Conservation (phyloP, 92 coral and sea anemone species). For the Parazoanthus atlanticus region DNA sequence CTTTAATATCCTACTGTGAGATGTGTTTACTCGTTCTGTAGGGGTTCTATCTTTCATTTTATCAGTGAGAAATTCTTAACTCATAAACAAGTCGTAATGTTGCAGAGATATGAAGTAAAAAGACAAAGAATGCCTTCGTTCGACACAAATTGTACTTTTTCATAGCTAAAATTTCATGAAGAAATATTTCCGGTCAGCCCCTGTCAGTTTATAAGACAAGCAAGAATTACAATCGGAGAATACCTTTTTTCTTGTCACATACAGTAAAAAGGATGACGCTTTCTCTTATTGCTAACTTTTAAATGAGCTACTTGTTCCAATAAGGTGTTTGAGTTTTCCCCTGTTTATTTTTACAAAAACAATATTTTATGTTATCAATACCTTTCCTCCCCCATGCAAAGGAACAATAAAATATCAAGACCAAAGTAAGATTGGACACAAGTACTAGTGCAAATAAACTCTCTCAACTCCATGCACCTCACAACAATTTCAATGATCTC, state of each 20-base stretch:
- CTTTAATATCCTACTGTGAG: conserved; percentile 5
- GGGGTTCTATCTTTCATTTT: neutral
- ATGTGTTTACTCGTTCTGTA: neutral
- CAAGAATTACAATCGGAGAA: neutral
- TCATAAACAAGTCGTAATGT: neutral
- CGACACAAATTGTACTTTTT: neutral
- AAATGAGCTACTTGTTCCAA: neutral
- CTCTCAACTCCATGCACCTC: neutral
- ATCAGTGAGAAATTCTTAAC: neutral
- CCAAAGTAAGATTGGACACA: neutral
- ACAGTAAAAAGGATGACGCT: no score
- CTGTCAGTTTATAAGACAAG: no score
- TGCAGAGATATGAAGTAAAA: neutral
- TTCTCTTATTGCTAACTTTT: neutral
- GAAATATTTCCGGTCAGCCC: neutral
- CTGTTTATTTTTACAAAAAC: no score
- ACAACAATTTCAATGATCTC: no score
- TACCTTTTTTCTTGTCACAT: no score
- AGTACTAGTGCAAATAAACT: no score
- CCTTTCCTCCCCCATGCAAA: neutral
- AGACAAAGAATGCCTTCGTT: neutral
- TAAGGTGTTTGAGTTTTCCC: neutral
- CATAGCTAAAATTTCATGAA: neutral
- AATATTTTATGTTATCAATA: neutral
- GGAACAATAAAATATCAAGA: neutral